These are phyloP conservation scores for Burhinus oedicnemus DNA, from an alignment of 2,113 vertebrate species.

Conservation along the genomic window DNA sequence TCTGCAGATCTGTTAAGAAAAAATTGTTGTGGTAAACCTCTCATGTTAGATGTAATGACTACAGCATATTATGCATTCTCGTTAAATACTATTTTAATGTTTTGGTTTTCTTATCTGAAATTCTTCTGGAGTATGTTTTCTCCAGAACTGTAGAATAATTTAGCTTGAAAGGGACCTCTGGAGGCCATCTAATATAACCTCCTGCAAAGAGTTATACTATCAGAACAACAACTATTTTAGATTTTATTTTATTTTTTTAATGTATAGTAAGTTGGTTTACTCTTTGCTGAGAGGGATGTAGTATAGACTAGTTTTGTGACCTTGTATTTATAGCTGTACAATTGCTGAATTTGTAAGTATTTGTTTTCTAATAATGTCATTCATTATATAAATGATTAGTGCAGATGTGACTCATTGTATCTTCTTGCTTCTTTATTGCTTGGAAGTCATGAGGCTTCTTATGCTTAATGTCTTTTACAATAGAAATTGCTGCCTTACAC, in stretches of 20 bases:
- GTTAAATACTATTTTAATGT: background rate
- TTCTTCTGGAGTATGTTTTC: background rate
- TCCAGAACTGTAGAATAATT: background rate
- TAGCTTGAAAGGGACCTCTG: background rate
- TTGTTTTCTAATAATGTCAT: constrained; percentile 14
- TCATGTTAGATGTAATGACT: background rate
- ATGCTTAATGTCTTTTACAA: background rate
- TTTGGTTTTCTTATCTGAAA: background rate
- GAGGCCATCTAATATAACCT: background rate
- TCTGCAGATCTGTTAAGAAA: background rate
- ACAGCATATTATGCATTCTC: background rate
- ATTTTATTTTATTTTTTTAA: background rate
- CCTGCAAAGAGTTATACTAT: background rate
- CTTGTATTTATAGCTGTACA: background rate
- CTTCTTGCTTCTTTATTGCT: background rate
- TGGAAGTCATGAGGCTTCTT: background rate
- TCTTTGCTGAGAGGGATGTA: background rate
- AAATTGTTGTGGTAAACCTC: background rate
- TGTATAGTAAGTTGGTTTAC: background rate
- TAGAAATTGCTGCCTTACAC: background rate
- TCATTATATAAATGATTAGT: background rate
- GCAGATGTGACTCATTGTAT: background rate
- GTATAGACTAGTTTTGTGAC: background rate
- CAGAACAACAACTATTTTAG: background rate
- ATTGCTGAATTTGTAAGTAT: background rate